Evolutionary conservation across 2,888 invertebrate species (phyloP), one percentile per base, ranked within the genome.

Genomic region (Metopia argyrocephala): DNA sequence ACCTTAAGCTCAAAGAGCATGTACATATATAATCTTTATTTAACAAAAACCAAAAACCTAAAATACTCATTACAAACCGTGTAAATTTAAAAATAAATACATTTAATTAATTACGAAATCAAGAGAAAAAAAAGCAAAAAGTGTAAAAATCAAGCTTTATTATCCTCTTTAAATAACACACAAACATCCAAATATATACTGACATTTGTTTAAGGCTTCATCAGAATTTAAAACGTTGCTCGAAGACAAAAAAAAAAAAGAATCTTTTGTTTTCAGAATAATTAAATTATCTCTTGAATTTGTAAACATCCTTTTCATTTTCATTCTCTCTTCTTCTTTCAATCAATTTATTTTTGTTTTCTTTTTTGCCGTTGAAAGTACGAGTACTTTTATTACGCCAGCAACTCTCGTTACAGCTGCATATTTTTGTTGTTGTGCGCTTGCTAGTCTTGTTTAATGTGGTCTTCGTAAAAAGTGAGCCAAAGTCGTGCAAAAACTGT

Each of bases 211-310:
- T 3, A 15, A 21, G 38, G 2, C 21, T 61, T 70, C 12, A 52
- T 9, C 12, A 18, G 15, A 52, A 54, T 27, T 45, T 21, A 21
- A n/a, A 61, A 9, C 12, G 38, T 12, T 15, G 6, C 1, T 12
- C 15, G 38, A 38, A 38, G 15, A 38, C 0, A 31, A 31, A 9
- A 12, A 31, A 31, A 31, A 12, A 27, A 27, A 18, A 45, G 45
- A 31, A 28, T 52, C 57, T 38, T 57, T 74, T 15, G 3, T 38
- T 38, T 1, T 12, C 48, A 28, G n/a, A 31, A 52, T 61, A 56
- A 78, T 73, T n/a, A 48, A 78, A 71, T 78, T 66, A 54, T 66
- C 25, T 54, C 45, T 38, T 38, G 38, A 12, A 15, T 59, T 23
- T 59, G 52, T 59, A 28, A 66, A 66, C 78, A 61, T 66, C 25